These are phyloP conservation scores for Mus pahari DNA, from an alignment of 2,113 vertebrate species.

Conservation along the genomic window DNA sequence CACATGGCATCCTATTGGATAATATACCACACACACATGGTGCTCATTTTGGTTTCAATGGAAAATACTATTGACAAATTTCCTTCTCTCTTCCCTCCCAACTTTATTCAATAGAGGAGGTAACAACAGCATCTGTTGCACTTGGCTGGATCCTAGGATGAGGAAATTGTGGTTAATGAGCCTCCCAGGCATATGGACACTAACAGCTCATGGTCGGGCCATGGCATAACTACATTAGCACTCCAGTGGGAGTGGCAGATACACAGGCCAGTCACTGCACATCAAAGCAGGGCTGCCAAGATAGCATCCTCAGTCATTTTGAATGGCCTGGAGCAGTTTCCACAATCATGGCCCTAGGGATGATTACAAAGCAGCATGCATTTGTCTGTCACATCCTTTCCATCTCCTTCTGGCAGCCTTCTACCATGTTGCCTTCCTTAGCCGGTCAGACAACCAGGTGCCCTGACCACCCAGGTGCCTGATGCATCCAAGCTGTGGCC, in stretches of 20 bases:
- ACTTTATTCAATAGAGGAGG: conserved; percentile 65
- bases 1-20: conserved; percentile 16
- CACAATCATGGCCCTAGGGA: neutral
- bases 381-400: neutral
- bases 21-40: conserved; percentile 12
- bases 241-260: neutral
- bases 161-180: conserved; percentile 69
- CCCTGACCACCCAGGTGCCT: neutral
- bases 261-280: neutral
- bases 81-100: conserved; percentile 63
- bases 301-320: neutral
- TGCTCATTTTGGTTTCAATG: conserved; percentile 71
- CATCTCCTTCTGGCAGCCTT: neutral
- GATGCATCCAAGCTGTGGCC: no score
- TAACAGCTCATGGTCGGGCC: neutral
- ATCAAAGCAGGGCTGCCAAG: conserved; percentile 16
- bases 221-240: neutral
- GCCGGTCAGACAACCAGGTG: neutral
- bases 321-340: conserved; percentile 18
- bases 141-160: conserved; percentile 65
- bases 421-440: neutral
- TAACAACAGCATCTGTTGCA: conserved; percentile 54
- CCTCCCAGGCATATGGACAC: conserved; percentile 51
- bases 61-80: conserved; percentile 59
- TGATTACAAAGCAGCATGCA: neutral